Percentiles rank a stretch among this genome's conserved stretches.
phyloP scores from a whole-genome alignment of 53 echinoderm and acorn worm genomes.

The Echinarachnius parma region DNA sequence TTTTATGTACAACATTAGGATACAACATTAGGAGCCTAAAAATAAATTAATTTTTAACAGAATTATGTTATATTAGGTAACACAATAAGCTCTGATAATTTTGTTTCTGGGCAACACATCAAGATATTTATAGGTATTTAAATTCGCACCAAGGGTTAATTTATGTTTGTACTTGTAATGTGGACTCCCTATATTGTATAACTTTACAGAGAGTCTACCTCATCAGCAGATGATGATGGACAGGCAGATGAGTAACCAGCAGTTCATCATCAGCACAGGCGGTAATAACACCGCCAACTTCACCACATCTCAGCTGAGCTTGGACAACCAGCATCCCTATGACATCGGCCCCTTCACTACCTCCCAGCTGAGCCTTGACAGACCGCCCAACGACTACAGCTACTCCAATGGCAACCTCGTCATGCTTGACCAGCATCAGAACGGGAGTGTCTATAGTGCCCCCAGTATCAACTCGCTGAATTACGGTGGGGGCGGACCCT shows the following conservation, averaged over 20 bases:
- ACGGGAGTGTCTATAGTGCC: conserved; percentile 69
- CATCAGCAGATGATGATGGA: conserved; percentile 67
- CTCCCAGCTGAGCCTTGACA: conserved; percentile 81
- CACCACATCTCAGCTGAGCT: conserved; percentile 82
- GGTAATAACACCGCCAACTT: conserved; percentile 38
- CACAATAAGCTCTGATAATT: no score
- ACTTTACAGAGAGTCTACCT: conserved; percentile 64
- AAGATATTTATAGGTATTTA: no score
- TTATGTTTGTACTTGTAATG: no score
- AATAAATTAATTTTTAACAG: no score
- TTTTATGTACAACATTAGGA: no score
- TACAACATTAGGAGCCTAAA: no score
- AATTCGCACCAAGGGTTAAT: no score
- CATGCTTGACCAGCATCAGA: conserved; percentile 49
- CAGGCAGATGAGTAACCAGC: conserved; percentile 37
- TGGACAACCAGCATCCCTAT: conserved; percentile 71
- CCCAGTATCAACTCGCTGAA: conserved; percentile 82
- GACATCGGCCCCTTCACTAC: conserved; percentile 63
- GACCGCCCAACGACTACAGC: conserved; percentile 68
- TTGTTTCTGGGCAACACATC: no score
- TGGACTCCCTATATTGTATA: no score
- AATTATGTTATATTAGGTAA: no score
- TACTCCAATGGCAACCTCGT: conserved; percentile 69
- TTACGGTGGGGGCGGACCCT: no score
- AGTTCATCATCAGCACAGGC: conserved; percentile 13